Conservation (phyloP, 2,888 invertebrate species). For the Sphecodes monilicornis region DNA sequence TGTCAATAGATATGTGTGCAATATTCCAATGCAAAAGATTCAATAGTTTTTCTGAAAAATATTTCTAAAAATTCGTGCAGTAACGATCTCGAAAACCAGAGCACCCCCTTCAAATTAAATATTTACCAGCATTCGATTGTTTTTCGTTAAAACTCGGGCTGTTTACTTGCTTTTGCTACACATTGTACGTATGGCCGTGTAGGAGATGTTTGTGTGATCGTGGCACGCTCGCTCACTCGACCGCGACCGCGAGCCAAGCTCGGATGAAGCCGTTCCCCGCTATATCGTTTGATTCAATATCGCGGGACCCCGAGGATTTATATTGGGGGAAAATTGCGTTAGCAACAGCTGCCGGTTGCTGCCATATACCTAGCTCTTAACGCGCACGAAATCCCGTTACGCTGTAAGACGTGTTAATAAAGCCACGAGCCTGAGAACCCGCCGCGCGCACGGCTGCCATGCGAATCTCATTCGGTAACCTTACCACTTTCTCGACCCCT, state of each 20-base stretch:
- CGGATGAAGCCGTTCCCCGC: constrained; percentile 66
- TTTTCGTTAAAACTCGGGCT: background rate
- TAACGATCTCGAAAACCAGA: too few relatives aligned
- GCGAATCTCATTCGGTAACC: constrained; percentile 61
- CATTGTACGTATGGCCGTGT: background rate
- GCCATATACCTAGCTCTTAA: constrained; percentile 72
- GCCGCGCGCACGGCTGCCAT: constrained; percentile 39
- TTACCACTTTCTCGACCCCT: constrained; percentile 44
- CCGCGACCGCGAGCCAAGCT: constrained; percentile 42
- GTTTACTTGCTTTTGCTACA: background rate
- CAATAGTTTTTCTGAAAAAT: too few relatives aligned
- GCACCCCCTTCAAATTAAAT: too few relatives aligned
- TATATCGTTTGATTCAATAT: constrained; percentile 79
- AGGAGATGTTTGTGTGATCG: too few relatives aligned
- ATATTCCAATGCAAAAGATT: too few relatives aligned
- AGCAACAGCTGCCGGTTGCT: constrained; percentile 77
- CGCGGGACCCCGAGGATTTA: constrained; percentile 75
- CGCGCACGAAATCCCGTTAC: constrained; percentile 71
- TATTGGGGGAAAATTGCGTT: constrained; percentile 79
- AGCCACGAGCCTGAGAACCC: constrained; percentile 62
- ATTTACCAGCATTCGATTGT: background rate
- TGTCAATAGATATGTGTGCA: too few relatives aligned
- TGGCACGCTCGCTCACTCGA: constrained; percentile 20
- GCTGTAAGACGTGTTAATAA: constrained; percentile 75
- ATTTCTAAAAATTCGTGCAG: too few relatives aligned